Evolutionary conservation across 2,113 vertebrate genomes (phyloP).

Genomic region (Hemibagrus wyckioides): DNA sequence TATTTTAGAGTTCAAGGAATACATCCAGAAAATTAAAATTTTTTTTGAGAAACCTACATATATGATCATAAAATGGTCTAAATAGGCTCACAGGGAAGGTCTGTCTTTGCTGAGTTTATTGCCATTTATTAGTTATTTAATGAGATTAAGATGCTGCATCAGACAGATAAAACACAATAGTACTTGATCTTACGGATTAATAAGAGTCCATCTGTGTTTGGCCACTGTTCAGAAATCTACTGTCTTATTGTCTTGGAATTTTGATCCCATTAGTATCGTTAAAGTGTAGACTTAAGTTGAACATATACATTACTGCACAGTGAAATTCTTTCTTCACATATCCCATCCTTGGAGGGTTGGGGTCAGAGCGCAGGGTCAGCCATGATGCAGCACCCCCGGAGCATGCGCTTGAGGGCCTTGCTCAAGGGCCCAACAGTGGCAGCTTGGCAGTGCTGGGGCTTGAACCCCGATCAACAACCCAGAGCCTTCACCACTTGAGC

Average conservation of each 20-base stretch:
- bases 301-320: too few species aligned
- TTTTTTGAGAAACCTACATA: background rate
- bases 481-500: too few species aligned
- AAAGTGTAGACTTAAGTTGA: background rate
- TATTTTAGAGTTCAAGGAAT: background rate
- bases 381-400: too few species aligned
- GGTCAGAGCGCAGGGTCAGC: too few species aligned
- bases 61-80: background rate
- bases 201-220: background rate
- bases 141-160: background rate
- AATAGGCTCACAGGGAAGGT: background rate
- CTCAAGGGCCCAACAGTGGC: too few species aligned
- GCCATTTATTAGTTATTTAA: background rate
- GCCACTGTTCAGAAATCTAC: background rate
- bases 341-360: too few species aligned
- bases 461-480: too few species aligned
- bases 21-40: background rate
- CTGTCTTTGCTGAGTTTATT: background rate
- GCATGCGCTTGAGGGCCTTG: too few species aligned
- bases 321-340: too few species aligned
- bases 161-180: background rate
- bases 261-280: background rate
- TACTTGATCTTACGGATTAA: background rate
- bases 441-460: too few species aligned
- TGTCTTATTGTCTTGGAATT: background rate